Base-by-base conservation (phyloP, 2,888 invertebrate species). In the Scotopteryx bipunctaria region DNA sequence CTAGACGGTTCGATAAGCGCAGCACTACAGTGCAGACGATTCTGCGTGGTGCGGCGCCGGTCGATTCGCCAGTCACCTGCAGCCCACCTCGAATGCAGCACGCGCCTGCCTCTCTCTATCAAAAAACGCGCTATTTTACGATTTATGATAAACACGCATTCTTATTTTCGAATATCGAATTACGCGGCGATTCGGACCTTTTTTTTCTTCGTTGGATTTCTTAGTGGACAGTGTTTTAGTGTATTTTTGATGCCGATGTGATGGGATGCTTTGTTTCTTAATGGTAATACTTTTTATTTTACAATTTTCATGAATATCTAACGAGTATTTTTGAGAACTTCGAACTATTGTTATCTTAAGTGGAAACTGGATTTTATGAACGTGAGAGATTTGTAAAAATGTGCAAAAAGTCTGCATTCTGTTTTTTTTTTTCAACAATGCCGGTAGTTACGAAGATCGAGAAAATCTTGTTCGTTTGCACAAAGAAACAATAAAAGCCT, bases 21-120 rank as follows among this genome's bases (percentile, higher is more conserved):
- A 69, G 65, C 57, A 61, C 66, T 70, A 70, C 69, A 70, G 56
- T 49, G 43, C 56, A 48, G 49, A 58, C 55, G 63, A 63, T 55
- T 59, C 67, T 67, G 63, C 63, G 58, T 58, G 55, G 19, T 54
- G 52, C 31, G 44, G 54, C 31, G 42, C 44, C 61, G 58, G 63
- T 63, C 63, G 59, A 57, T 59, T 53, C 68, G 59, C 59, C 82
- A 86, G 86, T 86, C 85, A 84, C 86, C 84, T 84, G 84, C 76
- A 73, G 79, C 73, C 63, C 66, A 74, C 76, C 73, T 66, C 57
- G 70, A 63, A 61, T 74, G 78, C 66, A 70, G 66, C 76, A 81
- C 81, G 81, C 76, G 71, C 62, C 71, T 37, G 27, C 43, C 38
- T 42, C 40, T 27, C 43, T 21, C 50, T 31, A 35, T 42, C 5